A percentile compares a stretch with the other conserved stretches of the same genome.
Conservation (phyloP, 2,888 invertebrate species). For the Ornithoptera alexandrae region DNA sequence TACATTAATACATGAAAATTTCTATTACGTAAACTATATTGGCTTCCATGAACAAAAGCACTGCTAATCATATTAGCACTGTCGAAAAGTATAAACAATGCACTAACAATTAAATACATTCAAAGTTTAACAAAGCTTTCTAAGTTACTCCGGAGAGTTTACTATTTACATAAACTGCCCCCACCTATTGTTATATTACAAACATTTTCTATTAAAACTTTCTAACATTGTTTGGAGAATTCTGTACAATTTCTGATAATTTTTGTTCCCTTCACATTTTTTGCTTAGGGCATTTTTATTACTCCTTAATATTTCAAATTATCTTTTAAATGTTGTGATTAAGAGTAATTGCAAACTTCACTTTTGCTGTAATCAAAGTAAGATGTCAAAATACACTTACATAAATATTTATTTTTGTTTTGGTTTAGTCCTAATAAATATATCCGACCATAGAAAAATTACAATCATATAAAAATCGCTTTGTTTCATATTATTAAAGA, state of each 20-base stretch:
- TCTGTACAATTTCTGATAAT: constrained; percentile 3
- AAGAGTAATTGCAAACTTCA: background rate
- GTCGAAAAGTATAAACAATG: constrained; percentile 2
- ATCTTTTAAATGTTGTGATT: background rate
- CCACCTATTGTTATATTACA: constrained; percentile 21
- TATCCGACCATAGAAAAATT: too few relatives aligned
- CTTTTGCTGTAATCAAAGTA: background rate
- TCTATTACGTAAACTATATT: too few relatives aligned
- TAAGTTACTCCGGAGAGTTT: constrained; percentile 8
- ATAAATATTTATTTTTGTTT: too few relatives aligned
- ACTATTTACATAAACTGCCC: constrained; percentile 14
- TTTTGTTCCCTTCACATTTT: constrained; percentile 1
- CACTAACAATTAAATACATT: constrained; percentile 10
- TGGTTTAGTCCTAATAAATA: too few relatives aligned
- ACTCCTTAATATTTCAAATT: constrained; percentile 10
- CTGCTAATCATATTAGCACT: background rate
- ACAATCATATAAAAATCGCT: too few relatives aligned
- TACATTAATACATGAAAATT: too few relatives aligned
- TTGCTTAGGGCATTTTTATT: constrained; percentile 22
- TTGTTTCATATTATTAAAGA: background rate
- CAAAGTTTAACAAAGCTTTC: constrained; percentile 8
- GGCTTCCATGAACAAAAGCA: background rate
- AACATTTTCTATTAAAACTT: constrained; percentile 27
- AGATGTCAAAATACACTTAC: too few relatives aligned
- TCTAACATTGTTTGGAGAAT: constrained; percentile 23